Evolutionary conservation across 2,797 vertebrate genomes (phyloP), one percentile per base, ranked within the genome.

Genomic region (Distichodus sexfasciatus): DNA sequence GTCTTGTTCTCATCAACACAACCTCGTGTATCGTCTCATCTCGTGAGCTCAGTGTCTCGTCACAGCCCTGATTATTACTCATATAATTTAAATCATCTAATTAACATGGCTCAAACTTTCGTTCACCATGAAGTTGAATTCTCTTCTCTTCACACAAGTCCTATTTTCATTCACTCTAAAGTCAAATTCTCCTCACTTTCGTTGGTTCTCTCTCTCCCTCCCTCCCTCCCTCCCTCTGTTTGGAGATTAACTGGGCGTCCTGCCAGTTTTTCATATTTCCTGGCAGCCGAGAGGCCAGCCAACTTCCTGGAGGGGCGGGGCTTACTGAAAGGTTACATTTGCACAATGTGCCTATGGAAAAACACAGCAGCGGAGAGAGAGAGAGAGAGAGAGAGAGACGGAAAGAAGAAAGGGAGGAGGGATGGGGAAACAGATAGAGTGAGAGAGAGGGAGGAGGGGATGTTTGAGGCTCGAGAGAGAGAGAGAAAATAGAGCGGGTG

Each of bases 261-360:
- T 93, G 92, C 94, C 93, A 94, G 91, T 91, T 90, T 91, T 91
- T 91, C 90, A 90, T 92, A 92, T 88, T 92, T 94, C 91, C 91
- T 91, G 92, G 92, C 92, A 93, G 84, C 81, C 83, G 86, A 88
- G 87, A 83, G 89, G 87, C 88, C 86, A 85, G 87, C 85, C 86
- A 79, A 91, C 90, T 92, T 93, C 92, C 92, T 90, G 92, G 89
- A 89, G 88, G 87, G 91, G 92, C 84, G 84, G 84, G 87, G 90
- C 90, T 88, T 88, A 82, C 85, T 84, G 87, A 94, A 94, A 95
- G 94, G 94, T 94, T 93, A 93, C 92, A 94, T 94, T 94, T 95
- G 92, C 94, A 94, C 92, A 92, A 91, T 91, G 91, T 88, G 92
- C 88, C 87, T 90, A 87, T 88, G 88, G 91, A 91, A 92, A 88